Evolutionary conservation across 2,797 vertebrate species (phyloP).

Genomic region (Sternotherus odoratus): DNA sequence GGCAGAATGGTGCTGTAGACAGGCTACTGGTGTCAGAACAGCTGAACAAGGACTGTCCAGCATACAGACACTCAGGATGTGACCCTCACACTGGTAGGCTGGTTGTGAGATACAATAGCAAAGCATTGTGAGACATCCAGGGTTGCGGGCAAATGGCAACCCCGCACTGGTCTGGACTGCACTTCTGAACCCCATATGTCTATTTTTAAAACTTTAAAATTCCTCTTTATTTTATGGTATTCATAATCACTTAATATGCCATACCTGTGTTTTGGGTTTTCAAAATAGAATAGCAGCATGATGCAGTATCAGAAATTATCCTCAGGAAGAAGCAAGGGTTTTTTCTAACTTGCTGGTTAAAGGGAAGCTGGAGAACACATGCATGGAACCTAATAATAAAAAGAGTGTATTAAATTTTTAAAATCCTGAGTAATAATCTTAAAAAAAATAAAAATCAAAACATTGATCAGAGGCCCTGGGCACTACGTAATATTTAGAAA

Average conservation of each 20-base stretch:
- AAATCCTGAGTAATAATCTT: neutral
- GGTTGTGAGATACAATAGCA: neutral
- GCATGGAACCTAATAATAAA: constrained; percentile 88
- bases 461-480: neutral
- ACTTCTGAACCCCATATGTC: neutral
- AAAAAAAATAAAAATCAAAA: neutral
- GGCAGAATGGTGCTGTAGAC: neutral
- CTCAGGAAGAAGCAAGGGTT: constrained; percentile 89
- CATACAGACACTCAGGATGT: neutral
- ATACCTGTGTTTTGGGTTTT: constrained; percentile 87
- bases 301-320: constrained; percentile 85
- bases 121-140: neutral
- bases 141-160: neutral
- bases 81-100: neutral
- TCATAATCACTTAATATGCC: neutral
- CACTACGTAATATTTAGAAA: neutral
- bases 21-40: neutral
- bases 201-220: neutral
- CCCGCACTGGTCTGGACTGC: neutral
- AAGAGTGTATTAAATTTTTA: neutral
- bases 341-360: constrained; percentile 86
- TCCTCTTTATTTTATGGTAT: neutral
- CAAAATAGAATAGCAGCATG: constrained; percentile 83
- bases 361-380: constrained; percentile 90
- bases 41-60: neutral